These are phyloP conservation scores for Litoditis marina DNA, from an alignment of 2,888 invertebrate genomes.

Conservation along the genomic window DNA sequence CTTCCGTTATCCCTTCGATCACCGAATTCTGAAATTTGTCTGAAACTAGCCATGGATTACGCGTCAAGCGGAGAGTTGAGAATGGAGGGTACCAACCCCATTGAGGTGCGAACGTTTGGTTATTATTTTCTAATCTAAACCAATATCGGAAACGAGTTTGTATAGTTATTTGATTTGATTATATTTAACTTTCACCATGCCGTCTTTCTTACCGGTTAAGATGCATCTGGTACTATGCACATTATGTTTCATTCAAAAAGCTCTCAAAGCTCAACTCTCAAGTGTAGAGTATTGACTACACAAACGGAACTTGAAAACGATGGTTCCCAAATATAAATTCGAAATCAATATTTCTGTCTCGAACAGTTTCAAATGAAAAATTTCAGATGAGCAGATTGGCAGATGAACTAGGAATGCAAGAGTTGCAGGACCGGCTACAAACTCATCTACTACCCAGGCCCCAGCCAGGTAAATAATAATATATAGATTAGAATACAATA, in stretches of 20 bases:
- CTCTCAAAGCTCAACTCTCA: too few relatives aligned
- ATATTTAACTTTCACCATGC: too few relatives aligned
- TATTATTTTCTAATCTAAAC: too few relatives aligned
- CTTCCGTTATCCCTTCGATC: constrained; percentile 6
- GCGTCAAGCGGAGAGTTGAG: constrained; percentile 9
- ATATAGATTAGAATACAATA: too few relatives aligned
- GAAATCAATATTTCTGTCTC: not conserved
- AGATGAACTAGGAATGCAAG: constrained; percentile 15
- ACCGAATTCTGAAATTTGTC: constrained; percentile 9
- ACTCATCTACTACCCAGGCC: constrained; percentile 11
- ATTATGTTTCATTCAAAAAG: too few relatives aligned
- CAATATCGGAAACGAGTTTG: too few relatives aligned
- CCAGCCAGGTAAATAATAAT: constrained; percentile 1
- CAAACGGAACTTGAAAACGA: not conserved
- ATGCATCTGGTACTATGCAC: too few relatives aligned
- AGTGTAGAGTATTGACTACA: not conserved
- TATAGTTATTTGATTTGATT: too few relatives aligned
- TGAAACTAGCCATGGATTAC: constrained; percentile 12
- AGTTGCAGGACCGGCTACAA: constrained; percentile 10
- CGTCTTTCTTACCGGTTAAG: too few relatives aligned
- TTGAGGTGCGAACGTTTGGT: too few relatives aligned
- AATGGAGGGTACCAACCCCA: constrained; percentile 6
- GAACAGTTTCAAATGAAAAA: not conserved
- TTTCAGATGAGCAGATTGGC: constrained; percentile 11
- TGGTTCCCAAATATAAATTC: not conserved